Conservation (phyloP, 2,797 vertebrate genomes). For the Pagetopsis macropterus region DNA sequence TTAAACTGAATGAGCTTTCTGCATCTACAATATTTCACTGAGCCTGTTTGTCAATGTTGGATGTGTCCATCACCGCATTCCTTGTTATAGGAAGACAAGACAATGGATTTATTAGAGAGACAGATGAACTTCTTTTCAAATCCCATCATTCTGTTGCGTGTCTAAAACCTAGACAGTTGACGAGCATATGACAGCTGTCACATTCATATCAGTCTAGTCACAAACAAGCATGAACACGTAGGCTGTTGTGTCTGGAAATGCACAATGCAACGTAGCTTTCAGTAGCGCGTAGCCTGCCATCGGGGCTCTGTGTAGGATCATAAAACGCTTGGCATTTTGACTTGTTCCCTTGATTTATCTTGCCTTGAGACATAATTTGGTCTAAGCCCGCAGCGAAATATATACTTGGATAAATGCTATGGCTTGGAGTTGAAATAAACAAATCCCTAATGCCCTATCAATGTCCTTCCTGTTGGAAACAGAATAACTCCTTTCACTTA, state of each 20-base stretch:
- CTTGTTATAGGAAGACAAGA: constrained; percentile 77
- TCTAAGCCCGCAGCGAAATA: constrained; percentile 77
- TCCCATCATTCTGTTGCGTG: constrained; percentile 75
- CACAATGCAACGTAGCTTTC: constrained; percentile 63
- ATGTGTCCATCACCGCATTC: constrained; percentile 76
- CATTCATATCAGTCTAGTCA: constrained; percentile 72
- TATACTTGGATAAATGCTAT: constrained; percentile 78
- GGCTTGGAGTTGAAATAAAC: constrained; percentile 84
- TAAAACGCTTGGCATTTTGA: constrained; percentile 77
- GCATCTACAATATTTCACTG: constrained; percentile 70
- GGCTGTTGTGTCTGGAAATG: constrained; percentile 68
- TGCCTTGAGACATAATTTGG: constrained; percentile 81
- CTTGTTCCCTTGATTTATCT: constrained; percentile 81
- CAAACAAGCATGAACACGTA: constrained; percentile 72
- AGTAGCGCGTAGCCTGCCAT: constrained; percentile 68
- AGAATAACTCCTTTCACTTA: constrained; percentile 82
- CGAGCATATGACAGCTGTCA: constrained; percentile 82
- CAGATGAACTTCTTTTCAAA: constrained; percentile 82
- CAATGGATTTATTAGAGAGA: constrained; percentile 82
- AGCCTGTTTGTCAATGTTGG: constrained; percentile 70
- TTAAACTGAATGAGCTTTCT: constrained; percentile 78
- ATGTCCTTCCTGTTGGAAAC: constrained; percentile 83
- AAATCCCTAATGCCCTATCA: constrained; percentile 86
- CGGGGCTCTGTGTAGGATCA: constrained; percentile 72
- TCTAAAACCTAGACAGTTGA: constrained; percentile 78